Conservation (phyloP, 2,113 vertebrate genomes). For the Jacana jacana region DNA sequence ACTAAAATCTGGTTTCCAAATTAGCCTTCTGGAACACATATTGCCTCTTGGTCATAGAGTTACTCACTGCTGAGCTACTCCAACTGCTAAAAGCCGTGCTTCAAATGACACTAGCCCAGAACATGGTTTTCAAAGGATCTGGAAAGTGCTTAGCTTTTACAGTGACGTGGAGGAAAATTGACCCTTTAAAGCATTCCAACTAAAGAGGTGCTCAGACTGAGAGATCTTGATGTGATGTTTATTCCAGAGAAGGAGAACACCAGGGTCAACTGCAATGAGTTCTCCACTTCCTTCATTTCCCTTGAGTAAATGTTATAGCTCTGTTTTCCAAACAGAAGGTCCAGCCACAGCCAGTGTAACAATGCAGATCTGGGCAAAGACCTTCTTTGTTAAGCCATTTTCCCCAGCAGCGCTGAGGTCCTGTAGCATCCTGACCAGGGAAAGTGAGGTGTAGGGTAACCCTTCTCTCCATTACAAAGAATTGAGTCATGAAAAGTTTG, state of each 20-base stretch:
- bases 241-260: not conserved
- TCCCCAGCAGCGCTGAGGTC: not conserved
- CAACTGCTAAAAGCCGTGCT: not conserved
- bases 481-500: not conserved
- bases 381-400: not conserved
- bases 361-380: not conserved
- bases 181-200: not conserved
- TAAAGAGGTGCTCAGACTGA: not conserved
- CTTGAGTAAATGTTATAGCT: not conserved
- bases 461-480: not conserved
- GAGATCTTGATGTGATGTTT: not conserved
- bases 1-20: not conserved
- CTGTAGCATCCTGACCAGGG: not conserved
- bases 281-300: not conserved
- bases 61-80: not conserved
- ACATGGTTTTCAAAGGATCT: not conserved
- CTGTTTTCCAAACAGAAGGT: not conserved
- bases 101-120: not conserved
- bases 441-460: not conserved
- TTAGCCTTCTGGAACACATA: not conserved
- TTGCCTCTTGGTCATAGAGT: not conserved
- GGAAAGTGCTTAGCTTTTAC: not conserved
- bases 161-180: not conserved
- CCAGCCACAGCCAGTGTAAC: not conserved
- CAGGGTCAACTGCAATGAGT: not conserved